Evolutionary conservation across 1,140 invertebrate species (phyloP), one percentile per base, ranked within the genome.

Genomic region (Physella acuta): DNA sequence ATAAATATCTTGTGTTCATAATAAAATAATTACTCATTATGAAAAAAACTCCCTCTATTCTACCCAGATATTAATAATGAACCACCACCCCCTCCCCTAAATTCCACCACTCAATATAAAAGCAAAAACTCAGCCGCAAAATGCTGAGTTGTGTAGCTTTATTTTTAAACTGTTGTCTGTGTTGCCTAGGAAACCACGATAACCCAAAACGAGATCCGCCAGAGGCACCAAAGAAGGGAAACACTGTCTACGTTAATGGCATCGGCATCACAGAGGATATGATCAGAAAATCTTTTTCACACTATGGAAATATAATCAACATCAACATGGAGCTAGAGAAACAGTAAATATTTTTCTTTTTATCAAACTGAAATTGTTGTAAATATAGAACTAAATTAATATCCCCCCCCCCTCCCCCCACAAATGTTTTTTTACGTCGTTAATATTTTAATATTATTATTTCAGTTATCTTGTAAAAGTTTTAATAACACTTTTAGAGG

Each of bases 251-350:
- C 85, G 92, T 95, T 0, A 78, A 89, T 61, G 93, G 93, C 2
- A 90, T 90, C 73, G 91, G 92, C 73, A 90, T 94, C 53, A 92
- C 90, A 0, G 92, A 94, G 81, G 91, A 93, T 55, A 90, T 93
- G 71, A 84, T 94, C 0, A 90, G 91, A 79, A 93, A 92, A 79
- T 89, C 91, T 51, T 94, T 94, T 79, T 87, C 88, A 56, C 89
- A 89, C 33, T 91, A 91, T 85, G 93, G 93, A 39, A 90, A 89
- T 72, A 93, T 95, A 76, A 87, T 94, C 0, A 94, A 94, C 85
- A 91, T 94, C n/a, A 91, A 90, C 0, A 93, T 94, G 91, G 93
- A 95, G 86, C 88, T 90, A 74, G 92, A 94, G 73, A 94, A 93
- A 85, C 90, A 93, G 92, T 93, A 85, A 81, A 84, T 80, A 8